Conservation (phyloP, 2,113 vertebrate species). For the Sceloporus undulatus region DNA sequence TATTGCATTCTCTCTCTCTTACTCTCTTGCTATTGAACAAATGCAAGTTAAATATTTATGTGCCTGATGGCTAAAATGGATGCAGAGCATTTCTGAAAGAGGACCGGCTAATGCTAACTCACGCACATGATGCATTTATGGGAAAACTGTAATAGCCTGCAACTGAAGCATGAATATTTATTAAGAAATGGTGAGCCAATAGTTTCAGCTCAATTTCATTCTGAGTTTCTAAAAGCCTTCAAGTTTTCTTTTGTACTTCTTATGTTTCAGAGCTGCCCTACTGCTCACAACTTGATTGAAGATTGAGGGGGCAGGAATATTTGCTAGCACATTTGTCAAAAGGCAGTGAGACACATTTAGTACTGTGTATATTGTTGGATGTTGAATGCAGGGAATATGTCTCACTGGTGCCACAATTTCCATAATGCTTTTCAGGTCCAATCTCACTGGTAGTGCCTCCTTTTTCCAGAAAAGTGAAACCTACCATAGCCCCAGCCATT, state of each 20-base stretch:
- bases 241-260: conserved; percentile 49
- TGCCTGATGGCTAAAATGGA: conserved; percentile 53
- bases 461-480: no score
- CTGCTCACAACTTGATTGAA: conserved; percentile 9
- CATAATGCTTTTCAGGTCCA: not conserved
- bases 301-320: not conserved
- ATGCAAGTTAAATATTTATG: conserved; percentile 57
- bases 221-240: conserved; percentile 56
- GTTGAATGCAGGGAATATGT: not conserved
- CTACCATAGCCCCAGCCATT: not conserved
- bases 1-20: conserved; percentile 29
- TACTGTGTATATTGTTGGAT: not conserved
- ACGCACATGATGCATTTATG: conserved; percentile 39
- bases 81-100: conserved; percentile 38
- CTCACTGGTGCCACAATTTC: not conserved
- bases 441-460: not conserved
- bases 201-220: conserved; percentile 62
- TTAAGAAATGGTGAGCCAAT: conserved; percentile 56
- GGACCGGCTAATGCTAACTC: conserved; percentile 37
- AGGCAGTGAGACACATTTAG: conserved; percentile 9
- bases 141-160: conserved; percentile 45
- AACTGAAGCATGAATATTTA: conserved; percentile 63
- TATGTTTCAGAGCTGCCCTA: conserved; percentile 12
- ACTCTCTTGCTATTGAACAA: conserved; percentile 32
- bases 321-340: conserved; percentile 13